A percentile compares a stretch with the other conserved stretches of the same genome.
These are phyloP conservation scores for Tuta absoluta DNA, from an alignment of 2,888 invertebrate genomes.

Conservation along the genomic window DNA sequence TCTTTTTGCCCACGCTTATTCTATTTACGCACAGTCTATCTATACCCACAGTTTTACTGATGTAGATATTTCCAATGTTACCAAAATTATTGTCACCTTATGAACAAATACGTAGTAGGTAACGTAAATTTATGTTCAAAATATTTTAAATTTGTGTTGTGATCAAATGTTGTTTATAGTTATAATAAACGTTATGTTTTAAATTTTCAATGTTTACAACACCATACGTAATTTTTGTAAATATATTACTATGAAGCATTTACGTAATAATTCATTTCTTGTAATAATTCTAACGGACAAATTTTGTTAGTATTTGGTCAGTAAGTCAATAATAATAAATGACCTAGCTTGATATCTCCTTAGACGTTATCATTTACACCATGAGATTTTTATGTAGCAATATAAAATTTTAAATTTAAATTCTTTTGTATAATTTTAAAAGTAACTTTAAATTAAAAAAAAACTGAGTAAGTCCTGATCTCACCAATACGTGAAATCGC, in stretches of 20 bases:
- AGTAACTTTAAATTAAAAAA: no score
- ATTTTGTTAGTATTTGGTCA: neutral
- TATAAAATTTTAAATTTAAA: no score
- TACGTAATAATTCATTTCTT: neutral
- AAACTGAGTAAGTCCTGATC: no score
- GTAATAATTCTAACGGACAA: neutral
- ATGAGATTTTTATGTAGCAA: no score
- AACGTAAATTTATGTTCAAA: neutral
- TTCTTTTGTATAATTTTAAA: no score
- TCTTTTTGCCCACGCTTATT: no score
- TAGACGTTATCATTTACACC: no score
- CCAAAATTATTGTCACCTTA: neutral
- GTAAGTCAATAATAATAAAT: neutral
- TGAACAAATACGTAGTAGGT: neutral
- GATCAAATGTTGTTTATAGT: conserved; percentile 6
- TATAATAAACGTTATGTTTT: neutral
- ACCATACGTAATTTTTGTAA: neutral
- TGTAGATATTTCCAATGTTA: neutral
- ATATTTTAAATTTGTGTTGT: conserved; percentile 1
- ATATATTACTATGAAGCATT: neutral
- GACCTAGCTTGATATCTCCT: no score
- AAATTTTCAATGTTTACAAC: neutral
- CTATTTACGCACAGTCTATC: no score
- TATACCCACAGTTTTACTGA: no score
- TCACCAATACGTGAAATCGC: no score